Evolutionary conservation across 2,797 vertebrate genomes (phyloP).

Genomic region (Gallinago solitaria): DNA sequence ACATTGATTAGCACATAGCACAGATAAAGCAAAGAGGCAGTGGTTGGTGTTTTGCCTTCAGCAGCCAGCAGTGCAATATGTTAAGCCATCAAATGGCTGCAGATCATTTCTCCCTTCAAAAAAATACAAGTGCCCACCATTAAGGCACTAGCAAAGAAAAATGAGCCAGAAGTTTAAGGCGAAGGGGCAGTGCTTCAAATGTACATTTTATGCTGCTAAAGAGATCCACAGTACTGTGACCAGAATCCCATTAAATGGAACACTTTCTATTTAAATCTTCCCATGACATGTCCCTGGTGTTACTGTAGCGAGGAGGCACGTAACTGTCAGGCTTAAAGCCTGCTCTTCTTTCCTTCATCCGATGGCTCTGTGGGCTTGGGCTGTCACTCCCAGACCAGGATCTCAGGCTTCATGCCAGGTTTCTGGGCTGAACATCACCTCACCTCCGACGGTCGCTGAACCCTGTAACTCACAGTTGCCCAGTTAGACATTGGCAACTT

Average conservation of each 20-base stretch:
- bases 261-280: slow-evolving; percentile 55
- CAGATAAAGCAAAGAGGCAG: slow-evolving; percentile 20
- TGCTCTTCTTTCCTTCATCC: neutral
- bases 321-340: slow-evolving; percentile 1
- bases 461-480: neutral
- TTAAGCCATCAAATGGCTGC: neutral
- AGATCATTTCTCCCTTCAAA: neutral
- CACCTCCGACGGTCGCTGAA: neutral
- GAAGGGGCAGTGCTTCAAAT: slow-evolving; percentile 45
- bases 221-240: slow-evolving; percentile 36
- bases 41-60: slow-evolving; percentile 22
- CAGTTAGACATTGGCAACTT: accelerated
- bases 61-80: neutral
- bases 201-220: slow-evolving; percentile 53
- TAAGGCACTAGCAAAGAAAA: slow-evolving; percentile 15
- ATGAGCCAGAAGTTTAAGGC: slow-evolving; percentile 33
- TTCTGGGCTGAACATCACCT: neutral
- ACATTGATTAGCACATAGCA: slow-evolving; percentile 19
- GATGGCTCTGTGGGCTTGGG: neutral
- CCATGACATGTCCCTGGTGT: slow-evolving; percentile 20
- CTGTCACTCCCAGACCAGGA: neutral
- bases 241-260: slow-evolving; percentile 65
- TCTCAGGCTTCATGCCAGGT: neutral
- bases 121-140: neutral
- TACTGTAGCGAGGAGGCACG: neutral